Evolutionary conservation across 2,888 invertebrate species (phyloP), one percentile per base, ranked within the genome.

Genomic region (Resseliella maxima): DNA sequence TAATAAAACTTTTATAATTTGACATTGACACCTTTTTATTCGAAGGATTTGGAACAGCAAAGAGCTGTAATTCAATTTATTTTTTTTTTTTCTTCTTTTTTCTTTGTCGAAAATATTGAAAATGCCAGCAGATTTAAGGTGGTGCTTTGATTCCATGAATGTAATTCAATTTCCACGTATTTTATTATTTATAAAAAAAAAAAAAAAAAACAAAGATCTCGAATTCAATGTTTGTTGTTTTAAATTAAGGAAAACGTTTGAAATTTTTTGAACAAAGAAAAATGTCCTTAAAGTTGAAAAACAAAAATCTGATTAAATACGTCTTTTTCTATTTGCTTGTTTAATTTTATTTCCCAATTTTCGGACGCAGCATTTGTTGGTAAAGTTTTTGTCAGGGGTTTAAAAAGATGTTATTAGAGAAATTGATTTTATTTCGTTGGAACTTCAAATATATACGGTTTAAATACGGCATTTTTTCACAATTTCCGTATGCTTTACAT

Each of bases 1-100:
- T 38, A 38, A 83, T 36, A 38, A 83, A 83, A 83, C 38, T 83
- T 38, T 83, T 36, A 38, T 38, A 83, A 83, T 83, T 83, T 83
- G 83, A 83, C 83, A 83, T n/a, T 83, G 83, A 83, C 38, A 83
- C 83, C 83, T 31, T 72, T 72, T 72, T 31, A 72, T 72, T 72
- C 72, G 72, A 72, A 59, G 24, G 2, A 12, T 50, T 18, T 59
- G 59, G 72, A 72, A 31, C 31, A 15, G 72, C 31, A n/a, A 31
- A 35, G 31, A 3, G 59, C 59, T 27, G 27, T 1, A 59, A 59
- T 59, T 59, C 59, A 59, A 59, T 59, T 72, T 72, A 31, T 31
- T 72, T 50, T 18, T 18, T 18, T 72, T 72, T 72, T 31, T 15
- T n/a, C 24, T 59, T 59, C 12, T n/a, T 24, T 50, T 18, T 8